Evolutionary conservation across 2,113 vertebrate species (phyloP).

Genomic region (Toxotes chatareus): DNA sequence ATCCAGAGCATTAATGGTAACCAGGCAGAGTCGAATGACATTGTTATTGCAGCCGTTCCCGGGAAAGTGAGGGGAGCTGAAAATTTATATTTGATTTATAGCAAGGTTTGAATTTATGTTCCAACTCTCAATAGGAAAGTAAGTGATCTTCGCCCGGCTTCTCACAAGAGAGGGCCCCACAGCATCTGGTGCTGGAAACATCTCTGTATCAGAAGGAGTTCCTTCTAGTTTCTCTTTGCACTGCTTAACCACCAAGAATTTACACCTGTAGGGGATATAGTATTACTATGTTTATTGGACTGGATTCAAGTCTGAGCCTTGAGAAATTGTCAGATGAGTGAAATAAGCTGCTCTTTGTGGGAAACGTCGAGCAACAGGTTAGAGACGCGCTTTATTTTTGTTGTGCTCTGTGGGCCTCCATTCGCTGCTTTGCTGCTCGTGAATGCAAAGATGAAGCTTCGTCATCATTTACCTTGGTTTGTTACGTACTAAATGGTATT

Average conservation of each 20-base stretch:
- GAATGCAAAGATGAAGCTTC: conserved; percentile 32
- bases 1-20: conserved; percentile 80
- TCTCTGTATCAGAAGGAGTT: conserved; percentile 73
- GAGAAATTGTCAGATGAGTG: conserved; percentile 67
- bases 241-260: conserved; percentile 74
- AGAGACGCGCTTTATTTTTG: conserved; percentile 19
- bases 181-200: conserved; percentile 80
- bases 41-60: conserved; percentile 82
- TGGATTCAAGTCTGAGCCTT: conserved; percentile 67
- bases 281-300: conserved; percentile 78
- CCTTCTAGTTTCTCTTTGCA: conserved; percentile 51
- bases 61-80: conserved; percentile 78
- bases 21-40: conserved; percentile 81
- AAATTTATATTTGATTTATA: conserved; percentile 85
- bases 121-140: conserved; percentile 75
- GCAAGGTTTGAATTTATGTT: conserved; percentile 81
- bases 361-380: conserved; percentile 50
- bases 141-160: conserved; percentile 74
- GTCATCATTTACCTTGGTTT: conserved; percentile 64
- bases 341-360: conserved; percentile 72
- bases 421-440: conserved; percentile 9
- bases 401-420: conserved; percentile 40
- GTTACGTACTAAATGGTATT: conserved; percentile 57
- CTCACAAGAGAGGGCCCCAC: conserved; percentile 71
- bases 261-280: conserved; percentile 82